Evolutionary conservation across 2,797 vertebrate genomes (phyloP).

Genomic region (Rhabdophis nuchalis): DNA sequence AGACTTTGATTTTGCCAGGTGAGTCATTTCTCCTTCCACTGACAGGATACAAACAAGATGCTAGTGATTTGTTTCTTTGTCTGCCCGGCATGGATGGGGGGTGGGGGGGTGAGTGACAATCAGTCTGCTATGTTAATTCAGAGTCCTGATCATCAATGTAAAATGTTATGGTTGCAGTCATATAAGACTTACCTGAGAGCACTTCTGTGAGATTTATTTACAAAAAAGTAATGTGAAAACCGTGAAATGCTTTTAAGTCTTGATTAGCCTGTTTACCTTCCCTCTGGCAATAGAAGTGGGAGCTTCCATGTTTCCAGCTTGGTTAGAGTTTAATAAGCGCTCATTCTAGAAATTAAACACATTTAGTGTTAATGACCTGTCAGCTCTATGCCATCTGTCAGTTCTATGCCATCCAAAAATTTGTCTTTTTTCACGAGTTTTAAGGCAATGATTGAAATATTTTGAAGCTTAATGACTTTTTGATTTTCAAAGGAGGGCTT

Average conservation of each 20-base stretch:
- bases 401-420: not conserved
- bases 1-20: constrained; percentile 95
- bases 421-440: not conserved
- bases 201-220: not conserved
- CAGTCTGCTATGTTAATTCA: not conserved
- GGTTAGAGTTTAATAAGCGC: not conserved
- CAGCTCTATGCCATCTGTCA: not conserved
- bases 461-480: not conserved
- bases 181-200: not conserved
- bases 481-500: not conserved
- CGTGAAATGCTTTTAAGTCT: not conserved
- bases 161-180: not conserved
- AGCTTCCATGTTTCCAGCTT: not conserved
- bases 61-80: not conserved
- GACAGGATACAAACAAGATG: not conserved
- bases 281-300: not conserved
- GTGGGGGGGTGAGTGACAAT: not conserved
- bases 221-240: not conserved
- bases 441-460: not conserved
- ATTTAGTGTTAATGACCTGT: not conserved
- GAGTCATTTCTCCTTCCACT: constrained; percentile 54
- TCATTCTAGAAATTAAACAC: not conserved
- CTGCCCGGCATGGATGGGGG: not conserved
- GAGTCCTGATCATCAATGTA: not conserved
- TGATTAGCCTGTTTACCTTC: not conserved